Conservation (phyloP, 2,888 invertebrate species). For the Scaptodrosophila latifasciaeformis region DNA sequence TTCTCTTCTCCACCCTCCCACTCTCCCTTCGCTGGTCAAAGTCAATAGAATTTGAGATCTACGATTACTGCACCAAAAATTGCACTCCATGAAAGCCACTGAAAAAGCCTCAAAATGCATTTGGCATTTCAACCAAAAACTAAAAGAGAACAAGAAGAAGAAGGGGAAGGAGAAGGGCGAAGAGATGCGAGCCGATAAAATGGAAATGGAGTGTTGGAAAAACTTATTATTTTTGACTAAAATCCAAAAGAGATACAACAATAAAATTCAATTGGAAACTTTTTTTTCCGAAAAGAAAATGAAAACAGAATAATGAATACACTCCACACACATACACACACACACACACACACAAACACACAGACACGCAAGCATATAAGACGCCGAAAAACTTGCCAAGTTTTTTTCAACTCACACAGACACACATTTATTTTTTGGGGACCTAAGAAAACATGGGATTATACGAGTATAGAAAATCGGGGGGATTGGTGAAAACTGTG, state of each 20-base stretch:
- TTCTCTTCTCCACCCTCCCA: too few relatives aligned
- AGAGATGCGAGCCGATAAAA: too few relatives aligned
- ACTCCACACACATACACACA: constrained; percentile 24
- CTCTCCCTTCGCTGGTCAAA: too few relatives aligned
- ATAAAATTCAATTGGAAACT: constrained; percentile 67
- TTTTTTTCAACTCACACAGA: constrained; percentile 51
- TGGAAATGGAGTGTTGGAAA: too few relatives aligned
- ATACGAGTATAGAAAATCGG: neutral
- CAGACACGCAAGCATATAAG: constrained; percentile 13
- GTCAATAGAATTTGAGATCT: too few relatives aligned
- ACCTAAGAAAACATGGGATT: constrained; percentile 21
- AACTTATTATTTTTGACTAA: constrained; percentile 39
- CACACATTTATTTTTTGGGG: too few relatives aligned
- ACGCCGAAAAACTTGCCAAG: constrained; percentile 53
- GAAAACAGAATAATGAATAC: constrained; percentile 61
- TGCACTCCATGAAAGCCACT: neutral
- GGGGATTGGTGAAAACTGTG: neutral
- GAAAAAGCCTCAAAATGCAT: neutral
- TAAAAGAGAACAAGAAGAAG: constrained; percentile 11
- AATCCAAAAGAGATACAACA: constrained; percentile 48
- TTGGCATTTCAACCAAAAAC: neutral
- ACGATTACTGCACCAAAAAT: too few relatives aligned
- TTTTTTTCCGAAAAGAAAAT: constrained; percentile 42
- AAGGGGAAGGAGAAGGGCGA: neutral
- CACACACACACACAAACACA: constrained; percentile 17